Conservation (phyloP, 2,797 vertebrate species). For the Pseudochaenichthys georgianus region DNA sequence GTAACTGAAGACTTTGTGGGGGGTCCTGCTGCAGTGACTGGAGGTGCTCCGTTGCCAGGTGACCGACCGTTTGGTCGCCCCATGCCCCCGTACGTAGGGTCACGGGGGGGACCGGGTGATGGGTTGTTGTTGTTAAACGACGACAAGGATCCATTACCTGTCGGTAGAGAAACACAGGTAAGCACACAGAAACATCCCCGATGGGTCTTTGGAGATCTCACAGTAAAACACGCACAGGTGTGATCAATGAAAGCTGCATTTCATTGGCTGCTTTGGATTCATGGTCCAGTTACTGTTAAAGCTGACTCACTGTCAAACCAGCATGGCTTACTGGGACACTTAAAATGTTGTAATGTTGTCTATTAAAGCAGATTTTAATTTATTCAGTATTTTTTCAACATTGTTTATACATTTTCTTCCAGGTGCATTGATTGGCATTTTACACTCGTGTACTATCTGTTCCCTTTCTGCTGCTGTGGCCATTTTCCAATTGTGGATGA, state of each 20-base stretch:
- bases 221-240: neutral
- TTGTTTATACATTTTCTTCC: too few relatives aligned
- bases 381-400: too few relatives aligned
- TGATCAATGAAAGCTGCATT: neutral
- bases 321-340: neutral
- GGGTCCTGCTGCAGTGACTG: slow-evolving; percentile 67
- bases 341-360: neutral
- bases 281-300: neutral
- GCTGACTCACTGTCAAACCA: neutral
- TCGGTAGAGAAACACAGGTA: neutral
- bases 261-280: neutral
- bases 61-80: slow-evolving; percentile 91
- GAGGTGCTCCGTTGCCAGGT: slow-evolving; percentile 82
- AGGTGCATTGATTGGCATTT: too few relatives aligned
- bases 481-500: too few relatives aligned
- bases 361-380: too few relatives aligned
- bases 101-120: slow-evolving; percentile 76
- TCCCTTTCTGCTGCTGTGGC: too few relatives aligned
- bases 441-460: too few relatives aligned
- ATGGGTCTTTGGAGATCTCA: neutral
- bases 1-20: slow-evolving; percentile 86
- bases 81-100: slow-evolving; percentile 79
- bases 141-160: slow-evolving; percentile 92
- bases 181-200: neutral
- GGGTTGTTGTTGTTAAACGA: slow-evolving; percentile 81